A percentile compares a stretch with the other conserved stretches of the same genome.
Evolutionary conservation across 2,888 invertebrate genomes (phyloP).

Genomic region (Polymixis lichenea): DNA sequence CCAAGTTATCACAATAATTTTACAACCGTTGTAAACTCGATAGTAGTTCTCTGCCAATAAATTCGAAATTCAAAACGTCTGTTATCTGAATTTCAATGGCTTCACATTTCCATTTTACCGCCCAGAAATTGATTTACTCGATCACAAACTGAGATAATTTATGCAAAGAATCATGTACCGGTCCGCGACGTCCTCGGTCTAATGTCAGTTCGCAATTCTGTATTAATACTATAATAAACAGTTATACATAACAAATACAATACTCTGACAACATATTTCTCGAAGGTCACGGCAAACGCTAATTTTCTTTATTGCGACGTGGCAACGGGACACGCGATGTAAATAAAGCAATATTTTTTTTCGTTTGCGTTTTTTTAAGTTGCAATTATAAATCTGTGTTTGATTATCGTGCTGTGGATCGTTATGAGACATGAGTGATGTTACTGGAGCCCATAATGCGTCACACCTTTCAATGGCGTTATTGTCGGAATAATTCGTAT

Average conservation of each 20-base stretch:
- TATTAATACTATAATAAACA: conserved; percentile 78
- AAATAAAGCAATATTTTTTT: conserved; percentile 73
- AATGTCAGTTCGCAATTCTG: conserved; percentile 79
- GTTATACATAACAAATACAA: conserved; percentile 74
- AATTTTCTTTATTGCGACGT: conserved; percentile 84
- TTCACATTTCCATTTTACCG: conserved; percentile 67
- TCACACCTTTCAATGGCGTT: neutral
- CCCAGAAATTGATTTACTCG: conserved; percentile 75
- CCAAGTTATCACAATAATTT: conserved; percentile 26
- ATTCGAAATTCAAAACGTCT: conserved; percentile 57
- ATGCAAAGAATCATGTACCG: conserved; percentile 88
- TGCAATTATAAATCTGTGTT: conserved; percentile 46
- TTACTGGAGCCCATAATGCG: neutral
- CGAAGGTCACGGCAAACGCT: conserved; percentile 85
- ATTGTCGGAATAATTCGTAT: neutral
- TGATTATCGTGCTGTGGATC: conserved; percentile 1
- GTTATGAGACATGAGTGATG: neutral
- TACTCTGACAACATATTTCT: conserved; percentile 70
- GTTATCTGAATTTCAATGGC: conserved; percentile 68
- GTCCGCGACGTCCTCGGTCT: conserved; percentile 81
- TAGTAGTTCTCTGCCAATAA: conserved; percentile 49
- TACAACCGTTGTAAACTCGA: conserved; percentile 39
- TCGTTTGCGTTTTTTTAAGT: conserved; percentile 58
- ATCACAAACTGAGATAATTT: conserved; percentile 80
- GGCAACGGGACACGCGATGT: conserved; percentile 78